These are phyloP conservation scores for Anas georgica DNA, from an alignment of 2,797 vertebrate genomes.

Conservation along the genomic window DNA sequence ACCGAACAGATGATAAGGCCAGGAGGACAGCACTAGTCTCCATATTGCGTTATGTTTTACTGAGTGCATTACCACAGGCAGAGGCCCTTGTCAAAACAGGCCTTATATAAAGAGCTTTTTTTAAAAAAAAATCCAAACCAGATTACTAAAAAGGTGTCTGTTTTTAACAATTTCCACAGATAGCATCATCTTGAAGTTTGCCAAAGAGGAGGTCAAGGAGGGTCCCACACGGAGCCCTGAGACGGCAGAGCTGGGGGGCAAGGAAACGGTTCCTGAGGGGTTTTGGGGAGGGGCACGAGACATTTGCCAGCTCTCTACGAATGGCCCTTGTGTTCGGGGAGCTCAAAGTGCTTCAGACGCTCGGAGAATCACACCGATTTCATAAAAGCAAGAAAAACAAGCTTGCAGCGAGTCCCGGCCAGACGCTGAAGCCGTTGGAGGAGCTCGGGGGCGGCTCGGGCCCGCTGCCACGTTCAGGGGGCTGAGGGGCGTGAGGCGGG, in stretches of 20 bases:
- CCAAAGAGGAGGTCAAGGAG: background rate
- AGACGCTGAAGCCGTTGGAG: background rate
- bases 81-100: background rate
- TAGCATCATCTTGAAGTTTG: background rate
- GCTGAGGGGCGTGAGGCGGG: background rate
- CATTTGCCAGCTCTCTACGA: background rate
- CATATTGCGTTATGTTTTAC: background rate
- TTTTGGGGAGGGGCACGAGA: background rate
- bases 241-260: background rate
- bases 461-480: background rate
- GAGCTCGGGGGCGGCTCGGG: background rate
- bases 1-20: background rate
- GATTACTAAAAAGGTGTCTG: background rate
- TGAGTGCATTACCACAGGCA: accelerated
- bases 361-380: background rate
- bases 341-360: background rate
- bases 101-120: background rate
- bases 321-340: background rate
- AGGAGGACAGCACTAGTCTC: background rate
- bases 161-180: background rate
- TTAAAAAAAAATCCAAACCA: background rate
- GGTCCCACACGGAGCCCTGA: background rate
- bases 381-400: background rate
- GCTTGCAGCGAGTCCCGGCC: background rate
- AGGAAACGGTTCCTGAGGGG: background rate